Evolutionary conservation across 2,888 invertebrate genomes (phyloP), one percentile per base, ranked within the genome.

Genomic region (Cetonia aurata): DNA sequence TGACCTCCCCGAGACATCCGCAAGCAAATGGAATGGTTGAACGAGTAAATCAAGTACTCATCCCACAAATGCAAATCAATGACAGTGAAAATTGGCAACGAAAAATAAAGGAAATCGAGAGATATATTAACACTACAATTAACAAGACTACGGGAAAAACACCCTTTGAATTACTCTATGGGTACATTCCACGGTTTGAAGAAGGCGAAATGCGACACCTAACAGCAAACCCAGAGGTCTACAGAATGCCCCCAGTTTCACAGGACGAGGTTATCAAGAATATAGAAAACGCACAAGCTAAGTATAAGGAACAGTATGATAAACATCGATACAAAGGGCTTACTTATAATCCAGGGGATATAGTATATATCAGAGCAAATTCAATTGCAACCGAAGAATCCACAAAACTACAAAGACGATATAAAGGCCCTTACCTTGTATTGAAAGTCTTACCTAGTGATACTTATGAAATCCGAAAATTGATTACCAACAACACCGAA

Each of bases 1-100:
- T 65, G 1, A 48, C 50, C 12, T 65, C 65, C 67, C 72, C 75
- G 1, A 75, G 71, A 6, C 75, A 76, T 0, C 78, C 79, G 0
- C 71, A 77, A 31, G 75, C 78, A 0, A 80, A 79, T 62, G 78
- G 80, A 0, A 78, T 80, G 57, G 74, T 76, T 0, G 77, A 78
- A 52, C 66, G 76, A 46, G 60, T 73, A 13, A 74, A 78, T 59
- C 65, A 72, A 0, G 62, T 55, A 0, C 66, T 78, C 3, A 75
- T 73, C 1, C 75, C 75, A 8, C 75, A 77, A 70, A 41, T 78
- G 9, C 60, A 60, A 53, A 6, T 15, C 33, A 1, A 17, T 37
- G 66, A 66, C 0, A 17, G 15, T 8, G 9, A 37, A 33, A 50
- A 52, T 15, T 53, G 66, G 53, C 53, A 66, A 3, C 33, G 17